Base-by-base conservation (phyloP, 37 sponge, comb jelly and placozoan genomes). In the Ephydatia muelleri region DNA sequence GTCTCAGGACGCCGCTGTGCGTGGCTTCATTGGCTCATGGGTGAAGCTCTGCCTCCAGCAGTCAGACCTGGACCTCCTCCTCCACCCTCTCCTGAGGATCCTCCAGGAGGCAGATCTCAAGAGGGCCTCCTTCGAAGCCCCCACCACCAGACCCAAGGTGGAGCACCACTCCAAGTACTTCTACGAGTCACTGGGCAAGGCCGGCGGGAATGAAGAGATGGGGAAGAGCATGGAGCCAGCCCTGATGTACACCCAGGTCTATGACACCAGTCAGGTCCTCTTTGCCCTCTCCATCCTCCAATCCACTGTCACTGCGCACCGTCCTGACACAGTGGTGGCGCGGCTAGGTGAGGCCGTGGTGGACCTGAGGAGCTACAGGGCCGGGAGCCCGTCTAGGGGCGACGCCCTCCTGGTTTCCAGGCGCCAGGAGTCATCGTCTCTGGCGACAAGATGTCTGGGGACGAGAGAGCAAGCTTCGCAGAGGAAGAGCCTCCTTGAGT, bases 281-380 rank as follows among this genome's bases (percentile, higher is more conserved):
- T 90, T 85, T 43, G 85, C 84, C 25, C 68, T 90, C 68, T 74
- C 75, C 13, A 57, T 90, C 49, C 47, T 85, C 2, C 81, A 75
- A 28, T 68, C 78, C 0, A 43, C 43, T 6, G 32, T 70, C 29
- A 1, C 85, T 1, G 33, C 29, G 3, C 81, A 85, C 3, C 38
- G 74, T 14, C 82, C 85, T 0, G 31, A 22, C 29, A 27, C 36
- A 14, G 48, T 90, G 2, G 36, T 88, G 9, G 67, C 38, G 1
- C 4, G 25, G 65, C 26, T 80, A 35, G 76, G 80, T 1, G 38
- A 47, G 16, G 35, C 47, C 29, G 67, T 80, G 22, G 80, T 86
- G 26, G 73, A 73, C 37, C 14, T 64, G 6, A 35, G 67, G 8
- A 69, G 34, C 33, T 75, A 81, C 66, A 29, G 28, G 25, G 68